phyloP scores from a whole-genome alignment of 1,140 invertebrate genomes.

The Solenopsis fugax region DNA sequence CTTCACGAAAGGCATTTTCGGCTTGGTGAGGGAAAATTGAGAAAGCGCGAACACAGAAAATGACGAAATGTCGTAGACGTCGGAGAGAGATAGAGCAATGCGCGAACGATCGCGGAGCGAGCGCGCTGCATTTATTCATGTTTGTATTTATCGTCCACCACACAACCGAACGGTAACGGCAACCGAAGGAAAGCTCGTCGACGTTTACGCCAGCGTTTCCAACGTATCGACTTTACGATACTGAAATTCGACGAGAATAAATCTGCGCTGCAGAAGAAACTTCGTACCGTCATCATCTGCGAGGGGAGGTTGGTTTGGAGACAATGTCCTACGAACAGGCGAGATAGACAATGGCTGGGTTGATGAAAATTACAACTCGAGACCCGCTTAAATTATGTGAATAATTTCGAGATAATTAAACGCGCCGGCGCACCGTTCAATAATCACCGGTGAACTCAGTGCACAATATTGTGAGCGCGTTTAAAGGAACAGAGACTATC shows the following conservation, averaged over 20 bases:
- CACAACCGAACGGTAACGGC: constrained; percentile 30
- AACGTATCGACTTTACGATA: constrained; percentile 63
- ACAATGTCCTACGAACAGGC: neutral
- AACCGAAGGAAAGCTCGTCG: constrained; percentile 25
- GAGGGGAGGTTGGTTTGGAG: neutral
- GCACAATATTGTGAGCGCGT: neutral
- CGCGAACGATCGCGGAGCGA: constrained; percentile 59
- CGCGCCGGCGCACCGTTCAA: neutral
- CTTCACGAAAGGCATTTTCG: neutral
- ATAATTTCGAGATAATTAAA: constrained; percentile 50
- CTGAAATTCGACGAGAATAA: constrained; percentile 68
- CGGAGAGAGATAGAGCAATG: constrained; percentile 17
- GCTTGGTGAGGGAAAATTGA: neutral
- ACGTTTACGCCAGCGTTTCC: constrained; percentile 4
- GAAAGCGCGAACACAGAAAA: neutral
- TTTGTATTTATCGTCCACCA: constrained; percentile 78
- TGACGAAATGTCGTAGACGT: constrained; percentile 15
- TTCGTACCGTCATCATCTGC: constrained; percentile 34
- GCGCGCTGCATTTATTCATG: constrained; percentile 84
- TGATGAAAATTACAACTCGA: constrained; percentile 47
- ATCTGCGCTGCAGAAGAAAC: constrained; percentile 39
- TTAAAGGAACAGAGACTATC: neutral
- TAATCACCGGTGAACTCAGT: neutral
- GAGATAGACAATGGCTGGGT: constrained; percentile 29
- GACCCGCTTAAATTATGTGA: constrained; percentile 36